These are phyloP conservation scores for Vidua chalybeata DNA, from an alignment of 2,113 vertebrate genomes.

Conservation along the genomic window DNA sequence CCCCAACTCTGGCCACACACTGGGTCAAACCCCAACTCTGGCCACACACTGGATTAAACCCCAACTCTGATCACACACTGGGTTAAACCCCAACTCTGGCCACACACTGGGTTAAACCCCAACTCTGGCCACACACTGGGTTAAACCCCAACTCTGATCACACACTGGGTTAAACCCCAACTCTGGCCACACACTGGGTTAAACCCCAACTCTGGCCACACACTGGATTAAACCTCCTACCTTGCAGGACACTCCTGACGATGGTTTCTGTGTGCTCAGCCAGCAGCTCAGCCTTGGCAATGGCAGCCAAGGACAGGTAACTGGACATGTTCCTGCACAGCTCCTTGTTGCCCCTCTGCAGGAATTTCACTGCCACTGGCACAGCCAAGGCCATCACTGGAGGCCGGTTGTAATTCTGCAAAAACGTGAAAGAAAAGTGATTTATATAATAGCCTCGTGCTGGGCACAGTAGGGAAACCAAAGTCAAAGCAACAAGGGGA, in stretches of 20 bases:
- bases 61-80: too few species aligned
- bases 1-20: too few species aligned
- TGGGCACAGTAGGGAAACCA: background rate
- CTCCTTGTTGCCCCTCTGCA: conserved; percentile 86
- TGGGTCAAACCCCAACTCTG: too few species aligned
- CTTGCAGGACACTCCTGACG: conserved; percentile 86
- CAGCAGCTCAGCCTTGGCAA: conserved; percentile 86
- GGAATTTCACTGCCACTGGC: conserved; percentile 92
- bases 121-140: too few species aligned
- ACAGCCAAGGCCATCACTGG: conserved; percentile 90
- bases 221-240: conserved; percentile 68
- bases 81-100: too few species aligned
- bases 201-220: too few species aligned
- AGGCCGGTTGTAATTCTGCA: conserved; percentile 89
- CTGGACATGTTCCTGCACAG: conserved; percentile 94
- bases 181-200: too few species aligned
- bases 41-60: too few species aligned
- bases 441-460: background rate
- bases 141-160: too few species aligned
- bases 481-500: background rate
- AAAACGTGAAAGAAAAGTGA: background rate
- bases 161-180: too few species aligned
- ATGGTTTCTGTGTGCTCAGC: conserved; percentile 88
- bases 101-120: too few species aligned
- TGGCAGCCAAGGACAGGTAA: conserved; percentile 91